These are phyloP conservation scores for Drosophila silvestris DNA, from an alignment of 2,888 invertebrate genomes.

Conservation along the genomic window DNA sequence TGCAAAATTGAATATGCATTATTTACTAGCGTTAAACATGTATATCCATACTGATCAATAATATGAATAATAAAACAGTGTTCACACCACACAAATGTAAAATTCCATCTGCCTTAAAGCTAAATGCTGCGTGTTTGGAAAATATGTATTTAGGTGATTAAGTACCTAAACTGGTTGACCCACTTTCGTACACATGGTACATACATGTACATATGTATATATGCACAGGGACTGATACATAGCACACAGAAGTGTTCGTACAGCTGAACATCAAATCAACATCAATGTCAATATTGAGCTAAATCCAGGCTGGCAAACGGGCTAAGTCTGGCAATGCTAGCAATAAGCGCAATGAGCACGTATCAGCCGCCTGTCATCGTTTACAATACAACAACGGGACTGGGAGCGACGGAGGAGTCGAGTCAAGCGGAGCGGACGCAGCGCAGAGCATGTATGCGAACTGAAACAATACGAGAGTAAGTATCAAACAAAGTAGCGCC, in stretches of 20 bases:
- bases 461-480: constrained; percentile 60
- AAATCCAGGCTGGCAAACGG: constrained; percentile 57
- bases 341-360: constrained; percentile 52
- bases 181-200: neutral
- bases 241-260: neutral
- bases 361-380: constrained; percentile 40
- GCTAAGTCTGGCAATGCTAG: constrained; percentile 42
- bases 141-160: constrained; percentile 5
- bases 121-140: neutral
- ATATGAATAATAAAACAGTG: neutral
- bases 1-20: neutral
- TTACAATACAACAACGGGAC: constrained; percentile 18
- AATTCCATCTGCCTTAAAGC: neutral
- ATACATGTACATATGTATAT: neutral
- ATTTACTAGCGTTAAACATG: neutral
- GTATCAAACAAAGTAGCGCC: constrained; percentile 46
- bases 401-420: constrained; percentile 1
- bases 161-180: constrained; percentile 2
- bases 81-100: neutral
- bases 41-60: constrained; percentile 1
- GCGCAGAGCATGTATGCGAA: constrained; percentile 46
- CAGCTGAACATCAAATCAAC: constrained; percentile 58
- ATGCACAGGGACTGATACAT: constrained; percentile 2
- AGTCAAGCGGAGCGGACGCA: constrained; percentile 7
- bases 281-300: constrained; percentile 73